Evolutionary conservation across 2,113 vertebrate species (phyloP), one percentile per base, ranked within the genome.

Genomic region (Leptocoma aspasia): DNA sequence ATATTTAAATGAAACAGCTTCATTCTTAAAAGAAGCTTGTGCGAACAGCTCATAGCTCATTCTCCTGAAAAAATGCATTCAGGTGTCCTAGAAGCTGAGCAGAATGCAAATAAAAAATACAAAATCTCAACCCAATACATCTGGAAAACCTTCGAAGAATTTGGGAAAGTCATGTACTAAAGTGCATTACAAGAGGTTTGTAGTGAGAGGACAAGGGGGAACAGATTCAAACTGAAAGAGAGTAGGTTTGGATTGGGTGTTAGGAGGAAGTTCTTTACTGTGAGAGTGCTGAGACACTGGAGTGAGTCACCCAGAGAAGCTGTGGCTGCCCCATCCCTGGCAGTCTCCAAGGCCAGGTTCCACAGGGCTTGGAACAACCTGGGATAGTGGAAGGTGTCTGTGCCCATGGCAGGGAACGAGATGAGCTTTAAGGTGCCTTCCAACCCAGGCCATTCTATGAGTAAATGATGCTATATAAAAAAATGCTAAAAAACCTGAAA

Each of bases 191-290:
- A 68, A 35, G n/a, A 68, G n/a, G 30, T 39, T 27, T 39, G 7
- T 9, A 33, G 37, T 66, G 33, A 73, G 59, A 44, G 28, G 15
- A 52, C 33, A 59, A 52, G 15, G 52, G 27, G 33, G 22, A 33
- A 23, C 0, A 0, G 26, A 35, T 49, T 69, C 26, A 16, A 19
- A 47, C 11, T 11, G 63, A 41, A 44, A 44, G 14, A 19, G 11
- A 28, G 15, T 3, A 28, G 37, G 15, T 33, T 44, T 59, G n/a
- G 22, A 11, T 30, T 18, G 61, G 33, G 24, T 41, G 18, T 30
- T 8, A 30, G 61, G 44, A 65, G 35, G 27, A 45, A 53, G 23
- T 7, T 60, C 45, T 75, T 60, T 15, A 10, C n/a, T 60, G 45
- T n/a, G 86, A 47, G 45, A 39, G n/a, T 68, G 69, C n/a, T 53